These are phyloP conservation scores for Platerodrilus igneus DNA, from an alignment of 2,888 invertebrate species.

Conservation along the genomic window DNA sequence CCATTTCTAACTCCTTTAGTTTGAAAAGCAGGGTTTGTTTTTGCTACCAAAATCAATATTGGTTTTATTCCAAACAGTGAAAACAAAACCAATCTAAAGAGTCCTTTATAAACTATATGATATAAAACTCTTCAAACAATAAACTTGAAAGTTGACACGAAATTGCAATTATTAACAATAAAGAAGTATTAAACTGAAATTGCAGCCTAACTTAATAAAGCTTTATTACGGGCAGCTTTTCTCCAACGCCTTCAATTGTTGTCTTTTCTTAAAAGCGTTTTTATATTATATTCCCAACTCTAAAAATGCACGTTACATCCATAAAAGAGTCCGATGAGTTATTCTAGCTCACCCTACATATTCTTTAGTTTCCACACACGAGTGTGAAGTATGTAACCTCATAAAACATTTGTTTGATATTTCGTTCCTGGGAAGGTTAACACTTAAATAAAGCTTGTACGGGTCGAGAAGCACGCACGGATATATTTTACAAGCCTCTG, in stretches of 20 bases:
- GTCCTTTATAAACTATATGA: constrained; percentile 2
- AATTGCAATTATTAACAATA: constrained; percentile 42
- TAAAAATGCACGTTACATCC: no score
- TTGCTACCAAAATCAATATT: no score
- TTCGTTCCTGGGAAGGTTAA: constrained; percentile 21
- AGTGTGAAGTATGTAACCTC: constrained; percentile 18
- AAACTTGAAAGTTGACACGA: constrained; percentile 26
- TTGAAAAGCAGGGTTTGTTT: no score
- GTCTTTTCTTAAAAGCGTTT: no score
- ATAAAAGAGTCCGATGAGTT: no score
- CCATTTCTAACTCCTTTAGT: no score
- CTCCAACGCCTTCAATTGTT: constrained; percentile 14
- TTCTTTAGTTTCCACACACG: constrained; percentile 11
- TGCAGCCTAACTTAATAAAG: constrained; percentile 35
- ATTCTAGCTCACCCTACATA: no score
- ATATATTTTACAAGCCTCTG: constrained; percentile 17
- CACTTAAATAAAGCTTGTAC: constrained; percentile 22
- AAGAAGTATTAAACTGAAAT: constrained; percentile 39
- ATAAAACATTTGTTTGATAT: constrained; percentile 19
- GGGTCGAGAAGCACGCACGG: constrained; percentile 14
- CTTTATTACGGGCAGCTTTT: constrained; percentile 31
- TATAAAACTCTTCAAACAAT: constrained; percentile 8
- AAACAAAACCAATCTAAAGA: no score
- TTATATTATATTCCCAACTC: no score
- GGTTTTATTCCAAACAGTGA: no score